phyloP scores from a whole-genome alignment of 1,140 invertebrate genomes.

The Drosophila gunungcola region DNA sequence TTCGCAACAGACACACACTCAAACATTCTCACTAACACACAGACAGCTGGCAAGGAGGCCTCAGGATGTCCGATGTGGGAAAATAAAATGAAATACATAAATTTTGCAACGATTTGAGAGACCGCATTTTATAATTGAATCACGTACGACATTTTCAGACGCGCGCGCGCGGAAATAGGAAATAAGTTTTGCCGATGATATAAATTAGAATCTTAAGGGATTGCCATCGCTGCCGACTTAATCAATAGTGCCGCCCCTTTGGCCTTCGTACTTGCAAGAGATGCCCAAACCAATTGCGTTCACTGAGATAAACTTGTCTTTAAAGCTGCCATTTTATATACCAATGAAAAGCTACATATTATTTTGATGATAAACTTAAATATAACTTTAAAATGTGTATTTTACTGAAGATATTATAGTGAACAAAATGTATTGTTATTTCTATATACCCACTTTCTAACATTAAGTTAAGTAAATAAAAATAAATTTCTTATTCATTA shows the following conservation, averaged over 20 bases:
- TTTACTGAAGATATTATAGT: too few relatives aligned
- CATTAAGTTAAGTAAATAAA: too few relatives aligned
- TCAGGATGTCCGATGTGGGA: conserved; percentile 48
- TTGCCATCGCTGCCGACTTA: conserved; percentile 57
- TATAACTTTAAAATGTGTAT: too few relatives aligned
- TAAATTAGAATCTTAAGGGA: conserved; percentile 84
- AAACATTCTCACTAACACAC: conserved; percentile 14
- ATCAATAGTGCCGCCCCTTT: conserved; percentile 55
- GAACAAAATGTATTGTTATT: too few relatives aligned
- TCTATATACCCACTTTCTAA: too few relatives aligned
- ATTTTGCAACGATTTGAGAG: conserved; percentile 84
- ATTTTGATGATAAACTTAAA: too few relatives aligned
- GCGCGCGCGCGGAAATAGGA: conserved; percentile 69
- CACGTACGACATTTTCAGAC: conserved; percentile 80
- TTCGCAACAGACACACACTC: conserved; percentile 38
- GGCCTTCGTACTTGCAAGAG: not conserved
- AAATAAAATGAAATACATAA: conserved; percentile 85
- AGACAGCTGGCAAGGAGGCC: conserved; percentile 31
- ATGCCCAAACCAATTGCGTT: not conserved
- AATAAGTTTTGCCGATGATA: conserved; percentile 81
- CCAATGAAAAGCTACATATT: too few relatives aligned
- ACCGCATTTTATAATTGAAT: conserved; percentile 85
- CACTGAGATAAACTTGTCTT: conserved; percentile 11
- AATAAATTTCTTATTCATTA: too few relatives aligned
- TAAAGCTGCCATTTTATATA: not conserved